Evolutionary conservation across 2,888 invertebrate species (phyloP).

Genomic region (Chironomus riparius): DNA sequence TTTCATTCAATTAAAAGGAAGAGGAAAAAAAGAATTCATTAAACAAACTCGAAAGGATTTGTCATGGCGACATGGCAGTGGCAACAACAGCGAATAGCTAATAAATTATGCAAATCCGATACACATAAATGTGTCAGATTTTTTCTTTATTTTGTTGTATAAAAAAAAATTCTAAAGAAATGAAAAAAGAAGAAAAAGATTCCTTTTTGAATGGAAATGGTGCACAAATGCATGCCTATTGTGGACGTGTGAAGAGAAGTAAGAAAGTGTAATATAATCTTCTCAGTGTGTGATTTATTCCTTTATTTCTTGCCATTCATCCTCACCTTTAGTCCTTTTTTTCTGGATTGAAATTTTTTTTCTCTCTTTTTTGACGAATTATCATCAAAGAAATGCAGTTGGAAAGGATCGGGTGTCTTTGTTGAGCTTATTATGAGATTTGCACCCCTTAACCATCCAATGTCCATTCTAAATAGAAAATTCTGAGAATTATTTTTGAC

Average conservation of each 20-base stretch:
- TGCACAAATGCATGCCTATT: too few species aligned
- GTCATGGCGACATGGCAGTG: neutral
- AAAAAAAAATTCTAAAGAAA: neutral
- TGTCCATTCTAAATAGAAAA: neutral
- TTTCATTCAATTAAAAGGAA: too few species aligned
- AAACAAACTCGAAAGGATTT: neutral
- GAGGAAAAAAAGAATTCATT: too few species aligned
- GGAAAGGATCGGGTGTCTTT: neutral
- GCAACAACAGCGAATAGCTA: neutral
- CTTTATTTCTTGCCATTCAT: neutral
- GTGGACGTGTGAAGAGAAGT: too few species aligned
- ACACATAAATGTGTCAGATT: neutral
- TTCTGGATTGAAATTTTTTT: neutral
- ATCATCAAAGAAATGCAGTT: neutral
- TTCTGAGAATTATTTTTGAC: neutral
- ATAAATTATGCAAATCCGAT: constrained; percentile 10
- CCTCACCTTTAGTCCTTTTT: neutral
- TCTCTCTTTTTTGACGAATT: neutral
- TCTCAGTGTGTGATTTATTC: neutral
- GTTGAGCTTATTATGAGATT: neutral
- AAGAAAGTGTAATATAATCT: neutral
- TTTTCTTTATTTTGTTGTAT: neutral
- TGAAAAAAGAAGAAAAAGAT: neutral
- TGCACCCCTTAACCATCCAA: neutral
- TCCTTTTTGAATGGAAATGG: too few species aligned